Base-by-base conservation (phyloP, 2,113 vertebrate species). In the Peucedramus taeniatus region DNA sequence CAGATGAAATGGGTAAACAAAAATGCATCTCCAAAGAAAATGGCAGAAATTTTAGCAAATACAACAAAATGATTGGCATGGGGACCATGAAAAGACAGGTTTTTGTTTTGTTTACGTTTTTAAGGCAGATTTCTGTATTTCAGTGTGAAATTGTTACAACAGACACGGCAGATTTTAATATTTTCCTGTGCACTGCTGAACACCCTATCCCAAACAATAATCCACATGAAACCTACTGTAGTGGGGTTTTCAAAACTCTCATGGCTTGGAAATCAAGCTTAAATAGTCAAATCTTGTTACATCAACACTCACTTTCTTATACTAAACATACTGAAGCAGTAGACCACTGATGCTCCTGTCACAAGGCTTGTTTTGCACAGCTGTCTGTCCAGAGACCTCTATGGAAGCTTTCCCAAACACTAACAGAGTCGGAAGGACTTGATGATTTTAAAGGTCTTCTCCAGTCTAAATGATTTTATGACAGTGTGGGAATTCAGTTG, bases 221-320 rank as follows among this genome's bases (percentile, higher is more conserved):
- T 60, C 9, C 33, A 19, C 0, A 0, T 31, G 42, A 80, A 80
- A 50, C 3, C 10, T 15, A 7, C 13, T 22, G 5, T 21, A 64
- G 61, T 27, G 26, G 20, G 26, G 20, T 68, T 77, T 64, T 93
- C 9, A 3, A 30, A 61, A 63, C 23, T 14, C 10, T 4, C 4
- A 1, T 57, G 35, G n/a, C 21, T 65, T 83, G 37, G 59, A 68
- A 82, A 71, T 72, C 17, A 57, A 57, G 40, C 15, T 53, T 56
- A 57, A 45, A 22, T 39, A 50, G 33, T 49, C 6, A 47, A 49
- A 42, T 77, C 30, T 83, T 71, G 12, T 66, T 30, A 26, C 12
- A 9, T 54, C 9, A 5, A 33, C 9, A 11, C 35, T 74, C 8
- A 9, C 19, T 92, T 87, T 76, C 51, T 85, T 42, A 50, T 24